phyloP scores from a whole-genome alignment of 2,113 vertebrate genomes.

The zebrafish (Danio rerio) region DNA sequence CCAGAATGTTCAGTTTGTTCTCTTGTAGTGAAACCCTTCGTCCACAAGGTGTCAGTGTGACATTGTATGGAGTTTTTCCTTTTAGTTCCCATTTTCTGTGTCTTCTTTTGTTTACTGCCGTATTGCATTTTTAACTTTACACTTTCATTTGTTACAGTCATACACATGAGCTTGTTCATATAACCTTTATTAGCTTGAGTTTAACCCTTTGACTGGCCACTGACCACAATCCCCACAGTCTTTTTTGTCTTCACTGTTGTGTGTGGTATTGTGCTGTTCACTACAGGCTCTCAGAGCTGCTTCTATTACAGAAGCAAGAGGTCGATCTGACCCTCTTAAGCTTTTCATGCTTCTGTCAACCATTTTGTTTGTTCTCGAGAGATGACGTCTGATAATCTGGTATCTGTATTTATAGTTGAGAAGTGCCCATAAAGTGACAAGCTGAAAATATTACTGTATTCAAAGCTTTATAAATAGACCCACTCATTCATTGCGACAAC shows the following conservation, averaged over 20 bases:
- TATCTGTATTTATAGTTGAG: conserved; percentile 25
- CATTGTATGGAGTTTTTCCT: conserved; percentile 44
- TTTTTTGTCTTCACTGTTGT: conserved; percentile 44
- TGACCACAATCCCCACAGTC: neutral
- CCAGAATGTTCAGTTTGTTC: conserved; percentile 51
- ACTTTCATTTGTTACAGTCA: conserved; percentile 20
- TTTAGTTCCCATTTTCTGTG: conserved; percentile 59
- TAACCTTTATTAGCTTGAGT: neutral
- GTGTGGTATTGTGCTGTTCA: conserved; percentile 27
- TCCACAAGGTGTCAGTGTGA: conserved; percentile 74
- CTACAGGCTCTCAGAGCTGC: conserved; percentile 17
- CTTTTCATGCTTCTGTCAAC: conserved; percentile 8
- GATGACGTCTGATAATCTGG: conserved; percentile 33
- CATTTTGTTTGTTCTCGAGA: conserved; percentile 38
- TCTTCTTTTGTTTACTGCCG: conserved; percentile 11
- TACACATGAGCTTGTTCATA: conserved; percentile 31
- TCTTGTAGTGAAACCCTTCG: conserved; percentile 1
- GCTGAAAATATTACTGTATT: neutral
- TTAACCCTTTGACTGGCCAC: conserved; percentile 40
- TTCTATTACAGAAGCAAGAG: neutral
- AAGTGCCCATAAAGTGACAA: conserved; percentile 27
- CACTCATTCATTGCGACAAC: neutral
- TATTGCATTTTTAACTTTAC: conserved; percentile 21
- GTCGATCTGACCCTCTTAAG: neutral
- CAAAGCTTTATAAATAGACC: conserved; percentile 9